Base-by-base conservation (phyloP, 2,888 invertebrate species). In the Vesta saturnalis region DNA sequence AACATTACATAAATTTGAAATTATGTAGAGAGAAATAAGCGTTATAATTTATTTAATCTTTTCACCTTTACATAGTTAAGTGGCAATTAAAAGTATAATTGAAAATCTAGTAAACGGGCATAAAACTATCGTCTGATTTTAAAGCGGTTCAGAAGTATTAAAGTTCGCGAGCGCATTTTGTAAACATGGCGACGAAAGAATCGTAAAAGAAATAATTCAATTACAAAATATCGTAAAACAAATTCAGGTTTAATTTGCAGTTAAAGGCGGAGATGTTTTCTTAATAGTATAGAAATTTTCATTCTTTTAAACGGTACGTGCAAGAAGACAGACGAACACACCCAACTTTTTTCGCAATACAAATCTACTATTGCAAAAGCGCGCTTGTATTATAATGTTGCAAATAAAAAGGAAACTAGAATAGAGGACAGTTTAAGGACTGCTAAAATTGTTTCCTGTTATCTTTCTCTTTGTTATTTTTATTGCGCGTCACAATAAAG, bases 221-320 rank as follows among this genome's bases (percentile, higher is more conserved):
- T 78, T 77, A 77, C 75, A 76, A 76, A 74, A 76, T 73, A 76
- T 74, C 76, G 76, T 79, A 78, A 79, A 78, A 76, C 77, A 77
- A 79, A 76, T 77, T 75, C 74, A 75, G 72, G 73, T 79, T 79
- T 78, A 79, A 79, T 79, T 79, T 79, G 78, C 78, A 79, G 77
- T 79, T 79, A 79, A 79, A 78, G 74, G 66, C 73, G 74, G 74
- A 76, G 77, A 76, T 74, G 77, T 74, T 77, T 75, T 74, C 73
- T 77, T 76, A 77, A 78, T 75, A 72, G 72, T n/a, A n/a, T 68
- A 72, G 71, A 73, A 74, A 74, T 75, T 73, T 71, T 73, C 70
- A 67, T 72, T 70, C 70, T 62, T 69, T 60, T 60, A 60, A 72
- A n/a, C n/a, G n/a, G n/a, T 75, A 78, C 78, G 77, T 77, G 77